These are phyloP conservation scores for Pristis pectinata DNA, from an alignment of 2,797 vertebrate species.

Conservation along the genomic window DNA sequence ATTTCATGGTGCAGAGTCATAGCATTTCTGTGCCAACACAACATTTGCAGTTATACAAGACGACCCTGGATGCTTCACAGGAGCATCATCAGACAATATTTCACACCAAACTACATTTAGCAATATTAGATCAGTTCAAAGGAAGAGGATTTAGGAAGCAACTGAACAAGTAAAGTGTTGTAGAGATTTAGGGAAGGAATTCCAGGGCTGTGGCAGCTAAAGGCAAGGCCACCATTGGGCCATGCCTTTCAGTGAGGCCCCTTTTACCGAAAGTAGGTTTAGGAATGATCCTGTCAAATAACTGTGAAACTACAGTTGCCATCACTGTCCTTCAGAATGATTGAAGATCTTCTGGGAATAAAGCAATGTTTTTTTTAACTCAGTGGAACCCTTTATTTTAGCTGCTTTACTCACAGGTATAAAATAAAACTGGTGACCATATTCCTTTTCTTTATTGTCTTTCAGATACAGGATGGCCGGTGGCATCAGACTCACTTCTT, in stretches of 20 bases:
- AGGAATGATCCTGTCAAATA: neutral
- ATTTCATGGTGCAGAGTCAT: neutral
- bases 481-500: conserved; percentile 85
- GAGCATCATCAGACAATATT: neutral
- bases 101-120: neutral
- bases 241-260: neutral
- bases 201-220: neutral
- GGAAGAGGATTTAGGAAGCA: neutral
- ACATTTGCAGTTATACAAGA: neutral
- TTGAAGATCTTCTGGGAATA: neutral
- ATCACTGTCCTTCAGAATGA: neutral
- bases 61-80: neutral
- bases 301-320: neutral
- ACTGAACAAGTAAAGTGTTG: too few relatives aligned
- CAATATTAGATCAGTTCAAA: neutral
- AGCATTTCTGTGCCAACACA: neutral
- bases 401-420: neutral
- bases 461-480: conserved; percentile 79
- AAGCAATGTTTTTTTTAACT: neutral
- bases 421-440: neutral
- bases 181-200: neutral
- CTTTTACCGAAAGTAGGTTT: neutral
- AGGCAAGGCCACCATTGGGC: neutral
- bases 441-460: neutral
- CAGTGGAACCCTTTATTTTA: neutral